A percentile compares a stretch with the other conserved stretches of the same genome.
Conservation (phyloP, 2,113 vertebrate species). For the Bufo bufo region DNA sequence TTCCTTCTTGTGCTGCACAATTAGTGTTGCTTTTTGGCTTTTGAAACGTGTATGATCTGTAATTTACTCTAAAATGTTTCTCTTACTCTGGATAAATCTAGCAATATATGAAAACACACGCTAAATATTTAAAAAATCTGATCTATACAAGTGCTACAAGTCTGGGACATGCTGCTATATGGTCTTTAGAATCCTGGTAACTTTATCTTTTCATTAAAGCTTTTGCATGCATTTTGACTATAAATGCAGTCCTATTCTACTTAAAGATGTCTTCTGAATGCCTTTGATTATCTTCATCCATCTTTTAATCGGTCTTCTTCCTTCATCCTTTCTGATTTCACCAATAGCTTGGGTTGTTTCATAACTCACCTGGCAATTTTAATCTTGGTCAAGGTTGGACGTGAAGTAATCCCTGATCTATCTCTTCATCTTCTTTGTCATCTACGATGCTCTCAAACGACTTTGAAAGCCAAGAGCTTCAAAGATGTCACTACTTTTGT, state of each 20-base stretch:
- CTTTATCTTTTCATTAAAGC: not conserved
- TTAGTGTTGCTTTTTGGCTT: not conserved
- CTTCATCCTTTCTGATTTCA: not conserved
- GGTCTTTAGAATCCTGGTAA: not conserved
- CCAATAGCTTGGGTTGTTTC: not conserved
- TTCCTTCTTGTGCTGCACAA: conserved; percentile 2
- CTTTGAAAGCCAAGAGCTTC: not conserved
- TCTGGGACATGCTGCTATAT: too few species aligned
- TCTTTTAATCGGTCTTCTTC: too few species aligned
- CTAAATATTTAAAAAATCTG: not conserved
- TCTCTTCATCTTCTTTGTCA: not conserved
- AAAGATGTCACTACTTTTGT: not conserved
- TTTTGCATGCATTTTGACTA: not conserved
- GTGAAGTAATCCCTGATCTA: not conserved
- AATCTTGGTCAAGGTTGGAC: too few species aligned
- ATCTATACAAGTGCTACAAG: not conserved
- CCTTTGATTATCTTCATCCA: too few species aligned
- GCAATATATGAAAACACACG: not conserved
- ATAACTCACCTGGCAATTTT: not conserved
- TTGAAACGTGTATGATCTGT: not conserved
- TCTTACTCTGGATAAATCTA: not conserved
- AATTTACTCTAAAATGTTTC: conserved; percentile 8
- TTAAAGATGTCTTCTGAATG: too few species aligned
- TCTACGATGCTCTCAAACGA: not conserved
- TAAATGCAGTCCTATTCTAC: not conserved